Percentiles rank a stretch among this genome's conserved stretches.
These are phyloP conservation scores for Columba livia DNA, from an alignment of 2,113 vertebrate genomes.

Conservation along the genomic window DNA sequence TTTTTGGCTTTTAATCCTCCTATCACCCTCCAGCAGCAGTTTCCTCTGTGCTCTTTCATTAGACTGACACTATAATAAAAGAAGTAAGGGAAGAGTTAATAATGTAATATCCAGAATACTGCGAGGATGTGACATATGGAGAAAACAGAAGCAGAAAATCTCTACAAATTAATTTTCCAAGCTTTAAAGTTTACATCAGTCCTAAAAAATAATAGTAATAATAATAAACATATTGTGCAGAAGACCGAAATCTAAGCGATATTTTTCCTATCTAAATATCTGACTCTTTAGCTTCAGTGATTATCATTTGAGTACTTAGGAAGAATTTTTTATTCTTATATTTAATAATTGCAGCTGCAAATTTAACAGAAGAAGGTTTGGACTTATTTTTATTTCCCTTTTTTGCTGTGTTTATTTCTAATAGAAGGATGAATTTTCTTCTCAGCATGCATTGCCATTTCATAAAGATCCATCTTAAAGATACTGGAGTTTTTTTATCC, in stretches of 20 bases:
- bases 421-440: constrained; percentile 49
- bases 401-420: constrained; percentile 28
- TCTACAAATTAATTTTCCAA: constrained; percentile 6
- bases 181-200: not conserved
- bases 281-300: not conserved
- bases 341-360: constrained; percentile 1
- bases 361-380: not conserved
- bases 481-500: constrained; percentile 32
- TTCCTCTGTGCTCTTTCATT: constrained; percentile 7
- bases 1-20: not conserved
- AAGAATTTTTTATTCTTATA: constrained; percentile 7
- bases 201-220: not conserved
- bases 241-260: not conserved
- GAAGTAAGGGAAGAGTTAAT: not conserved
- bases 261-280: constrained; percentile 2
- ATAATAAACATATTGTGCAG: not conserved
- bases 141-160: not conserved
- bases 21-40: not conserved
- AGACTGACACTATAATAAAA: not conserved
- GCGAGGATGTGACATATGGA: not conserved
- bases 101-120: not conserved
- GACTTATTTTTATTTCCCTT: not conserved
- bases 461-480: constrained; percentile 50
- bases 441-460: not conserved
- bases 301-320: not conserved